Percentiles rank a stretch among this genome's conserved stretches.
Evolutionary conservation across 2,797 vertebrate genomes (phyloP).

Genomic region (Phoeniculus purpureus): DNA sequence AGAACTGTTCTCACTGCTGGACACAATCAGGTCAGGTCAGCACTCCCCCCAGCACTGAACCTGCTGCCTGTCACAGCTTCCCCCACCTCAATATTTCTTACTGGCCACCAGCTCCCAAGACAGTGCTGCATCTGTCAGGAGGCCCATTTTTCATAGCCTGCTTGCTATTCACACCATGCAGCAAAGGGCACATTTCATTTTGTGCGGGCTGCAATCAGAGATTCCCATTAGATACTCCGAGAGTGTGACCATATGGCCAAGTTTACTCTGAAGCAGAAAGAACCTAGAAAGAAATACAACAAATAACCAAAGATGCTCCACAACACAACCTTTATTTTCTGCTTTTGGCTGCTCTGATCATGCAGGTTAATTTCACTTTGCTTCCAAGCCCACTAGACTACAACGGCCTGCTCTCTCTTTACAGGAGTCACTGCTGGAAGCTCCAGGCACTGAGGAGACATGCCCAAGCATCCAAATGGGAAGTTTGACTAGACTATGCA

Average conservation of each 20-base stretch:
- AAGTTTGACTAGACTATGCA: not conserved
- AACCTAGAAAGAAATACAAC: not conserved
- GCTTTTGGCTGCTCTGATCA: not conserved
- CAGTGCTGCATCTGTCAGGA: conserved; percentile 53
- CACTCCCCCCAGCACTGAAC: conserved; percentile 53
- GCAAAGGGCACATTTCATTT: not conserved
- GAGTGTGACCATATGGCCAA: not conserved
- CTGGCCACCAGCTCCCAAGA: conserved; percentile 64
- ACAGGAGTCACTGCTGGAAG: fast-evolving
- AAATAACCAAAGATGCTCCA: not conserved
- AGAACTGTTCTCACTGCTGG: conserved; percentile 74
- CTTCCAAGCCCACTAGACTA: not conserved
- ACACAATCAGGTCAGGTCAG: conserved; percentile 80
- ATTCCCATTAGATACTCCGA: not conserved
- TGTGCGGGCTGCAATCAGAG: not conserved
- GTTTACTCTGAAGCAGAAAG: not conserved
- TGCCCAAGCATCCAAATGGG: too few species aligned
- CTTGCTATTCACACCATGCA: not conserved
- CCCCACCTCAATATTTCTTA: conserved; percentile 56
- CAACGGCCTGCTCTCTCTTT: too few species aligned
- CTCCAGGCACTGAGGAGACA: not conserved
- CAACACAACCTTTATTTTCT: not conserved
- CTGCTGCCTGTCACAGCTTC: conserved; percentile 64
- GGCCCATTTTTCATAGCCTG: conserved; percentile 49
- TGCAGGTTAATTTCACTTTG: not conserved